Conservation (phyloP, 2,113 vertebrate genomes). For the Propithecus coquereli region DNA sequence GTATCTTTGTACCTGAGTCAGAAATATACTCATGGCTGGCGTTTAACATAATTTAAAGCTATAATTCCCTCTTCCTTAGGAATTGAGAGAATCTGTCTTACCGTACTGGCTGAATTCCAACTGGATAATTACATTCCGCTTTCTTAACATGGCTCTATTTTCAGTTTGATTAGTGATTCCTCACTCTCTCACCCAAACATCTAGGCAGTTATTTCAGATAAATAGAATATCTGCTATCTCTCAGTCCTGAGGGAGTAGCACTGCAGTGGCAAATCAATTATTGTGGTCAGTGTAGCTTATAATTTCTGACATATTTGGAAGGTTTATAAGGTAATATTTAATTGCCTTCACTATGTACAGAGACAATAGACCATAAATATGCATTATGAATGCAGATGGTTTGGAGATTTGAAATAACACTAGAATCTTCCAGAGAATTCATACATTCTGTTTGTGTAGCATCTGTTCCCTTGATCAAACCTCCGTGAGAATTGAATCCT, state of each 20-base stretch:
- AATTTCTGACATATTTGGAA: conserved; percentile 1
- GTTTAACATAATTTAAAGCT: neutral
- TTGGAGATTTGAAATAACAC: neutral
- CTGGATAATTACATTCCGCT: conserved; percentile 29
- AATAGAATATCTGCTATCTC: conserved; percentile 18
- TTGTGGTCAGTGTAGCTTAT: conserved; percentile 26
- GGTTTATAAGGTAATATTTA: conserved; percentile 23
- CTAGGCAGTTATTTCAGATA: neutral
- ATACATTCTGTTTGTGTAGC: neutral
- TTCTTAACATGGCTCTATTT: conserved; percentile 1
- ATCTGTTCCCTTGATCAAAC: neutral
- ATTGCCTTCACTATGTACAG: conserved; percentile 4
- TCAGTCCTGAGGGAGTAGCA: neutral
- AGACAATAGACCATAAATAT: neutral
- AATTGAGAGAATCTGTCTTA: conserved; percentile 26
- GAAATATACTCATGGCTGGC: neutral
- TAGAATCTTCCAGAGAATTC: neutral
- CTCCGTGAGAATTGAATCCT: neutral
- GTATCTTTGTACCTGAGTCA: neutral
- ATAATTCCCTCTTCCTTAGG: neutral
- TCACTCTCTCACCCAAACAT: conserved; percentile 47
- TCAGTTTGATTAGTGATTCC: conserved; percentile 44
- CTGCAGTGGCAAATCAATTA: neutral
- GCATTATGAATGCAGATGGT: neutral
- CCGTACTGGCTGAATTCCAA: conserved; percentile 30